Evolutionary conservation across 2,888 invertebrate species (phyloP), one percentile per base, ranked within the genome.

Genomic region (Patella ulyssiponensis): DNA sequence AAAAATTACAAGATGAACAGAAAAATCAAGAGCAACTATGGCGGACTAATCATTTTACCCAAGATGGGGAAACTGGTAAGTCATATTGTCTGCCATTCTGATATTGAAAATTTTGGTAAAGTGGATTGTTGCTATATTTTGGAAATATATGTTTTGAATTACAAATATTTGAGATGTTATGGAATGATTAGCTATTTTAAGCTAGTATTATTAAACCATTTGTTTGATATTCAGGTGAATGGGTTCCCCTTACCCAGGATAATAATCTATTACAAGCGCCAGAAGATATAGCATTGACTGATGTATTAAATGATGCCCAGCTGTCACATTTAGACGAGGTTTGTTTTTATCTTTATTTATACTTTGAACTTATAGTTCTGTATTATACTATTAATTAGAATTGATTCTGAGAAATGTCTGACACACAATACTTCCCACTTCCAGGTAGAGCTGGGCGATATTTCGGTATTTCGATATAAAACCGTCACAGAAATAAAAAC

Each of bases 31-130:
- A 87, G 33, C 86, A 87, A 33, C 80, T 82, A 78, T 88, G 88
- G 87, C 79, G 87, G 54, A 81, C 83, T 23, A 83, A 87, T 56
- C 88, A 89, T 74, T 90, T 85, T 77, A 87, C 86, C 52, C 84
- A 87, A 76, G 90, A 90, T 85, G 88, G 87, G 73, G 90, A 90
- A 94, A 96, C 96, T 91, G 92, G 93, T 92, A 69, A 76, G 82
- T 80, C 56, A 52, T 53, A 71, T 27, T 7, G 44, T 44, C 44
- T 44, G 44, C 44, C 44, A 44, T 44, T 44, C 44, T 9, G 44
- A 44, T 9, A 33, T 33, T 33, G 33, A 33, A 33, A 44, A 44
- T 5, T 9, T 44, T 44, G 3, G 44, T 44, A 9, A 44, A 44
- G 44, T 44, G 44, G 44, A 44, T 44, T 44, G 7, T 44, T 44